Percentiles rank a stretch among this genome's conserved stretches.
phyloP scores from a whole-genome alignment of 2,888 invertebrate species.

The Standfussiana lucernea region DNA sequence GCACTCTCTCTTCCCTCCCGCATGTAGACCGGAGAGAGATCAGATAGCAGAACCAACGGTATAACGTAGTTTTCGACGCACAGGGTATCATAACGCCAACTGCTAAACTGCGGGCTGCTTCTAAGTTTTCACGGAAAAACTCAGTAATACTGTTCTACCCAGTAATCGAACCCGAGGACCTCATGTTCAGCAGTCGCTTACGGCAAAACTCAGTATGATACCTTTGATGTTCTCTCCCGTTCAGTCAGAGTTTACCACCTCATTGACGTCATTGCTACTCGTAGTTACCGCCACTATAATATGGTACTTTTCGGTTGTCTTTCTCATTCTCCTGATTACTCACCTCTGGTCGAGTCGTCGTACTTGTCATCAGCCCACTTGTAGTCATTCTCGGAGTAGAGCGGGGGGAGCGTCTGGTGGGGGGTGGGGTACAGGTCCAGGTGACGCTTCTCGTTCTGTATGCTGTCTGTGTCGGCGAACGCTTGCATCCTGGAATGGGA shows the following conservation, averaged over 20 bases:
- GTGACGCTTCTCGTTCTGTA: conserved; percentile 80
- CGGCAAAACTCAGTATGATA: neutral
- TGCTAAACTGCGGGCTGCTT: neutral
- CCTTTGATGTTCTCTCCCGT: neutral
- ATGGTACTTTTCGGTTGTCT: neutral
- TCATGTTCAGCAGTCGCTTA: neutral
- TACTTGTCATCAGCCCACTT: conserved; percentile 80
- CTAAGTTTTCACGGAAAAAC: neutral
- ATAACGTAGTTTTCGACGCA: neutral
- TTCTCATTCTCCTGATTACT: conserved; percentile 3
- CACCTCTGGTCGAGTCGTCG: conserved; percentile 81
- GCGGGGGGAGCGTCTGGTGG: conserved; percentile 87
- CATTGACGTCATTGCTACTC: neutral
- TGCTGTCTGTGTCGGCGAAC: conserved; percentile 82
- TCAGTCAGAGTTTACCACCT: neutral
- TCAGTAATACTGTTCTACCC: neutral
- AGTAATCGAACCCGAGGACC: neutral
- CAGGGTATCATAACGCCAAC: neutral
- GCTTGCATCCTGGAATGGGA: conserved; percentile 81
- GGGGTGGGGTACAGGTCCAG: conserved; percentile 88
- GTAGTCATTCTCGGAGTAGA: conserved; percentile 83
- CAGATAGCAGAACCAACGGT: neutral
- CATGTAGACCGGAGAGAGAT: too few relatives aligned
- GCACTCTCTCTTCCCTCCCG: neutral
- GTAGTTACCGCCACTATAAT: neutral